phyloP scores from a whole-genome alignment of 2,888 invertebrate genomes.

The Napeogenes inachia region DNA sequence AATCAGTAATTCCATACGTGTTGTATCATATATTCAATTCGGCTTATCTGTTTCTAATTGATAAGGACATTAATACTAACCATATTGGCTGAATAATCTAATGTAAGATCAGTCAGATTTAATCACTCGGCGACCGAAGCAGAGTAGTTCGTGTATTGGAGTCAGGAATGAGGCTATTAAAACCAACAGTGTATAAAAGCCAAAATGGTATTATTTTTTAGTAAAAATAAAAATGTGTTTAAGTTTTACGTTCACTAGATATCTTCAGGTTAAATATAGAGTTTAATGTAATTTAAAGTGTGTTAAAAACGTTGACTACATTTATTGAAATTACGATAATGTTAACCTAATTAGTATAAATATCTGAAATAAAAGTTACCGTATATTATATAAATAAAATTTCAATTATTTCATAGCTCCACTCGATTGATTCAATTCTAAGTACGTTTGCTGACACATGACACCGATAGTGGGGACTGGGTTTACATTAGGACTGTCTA shows the following conservation, averaged over 20 bases:
- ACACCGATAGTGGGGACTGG: conserved; percentile 28
- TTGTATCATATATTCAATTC: conserved; percentile 11
- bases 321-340: too few relatives aligned
- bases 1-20: conserved; percentile 4
- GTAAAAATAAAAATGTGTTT: too few relatives aligned
- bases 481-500: conserved; percentile 26
- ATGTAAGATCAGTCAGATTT: conserved; percentile 26
- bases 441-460: conserved; percentile 30
- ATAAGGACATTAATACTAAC: conserved; percentile 24
- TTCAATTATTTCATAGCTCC: conserved; percentile 11
- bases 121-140: conserved; percentile 23
- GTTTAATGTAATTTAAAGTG: too few relatives aligned
- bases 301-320: too few relatives aligned
- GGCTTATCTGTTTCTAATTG: conserved; percentile 25
- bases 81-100: conserved; percentile 20
- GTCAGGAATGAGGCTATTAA: conserved; percentile 4
- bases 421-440: conserved; percentile 26
- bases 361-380: too few relatives aligned
- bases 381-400: too few relatives aligned
- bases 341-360: too few relatives aligned
- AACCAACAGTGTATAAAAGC: too few relatives aligned
- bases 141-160: conserved; percentile 15
- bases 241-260: too few relatives aligned
- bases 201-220: too few relatives aligned
- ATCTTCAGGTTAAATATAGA: too few relatives aligned